phyloP scores from a whole-genome alignment of 35 echinoderm and acorn worm genomes.

The Acanthaster planci region DNA sequence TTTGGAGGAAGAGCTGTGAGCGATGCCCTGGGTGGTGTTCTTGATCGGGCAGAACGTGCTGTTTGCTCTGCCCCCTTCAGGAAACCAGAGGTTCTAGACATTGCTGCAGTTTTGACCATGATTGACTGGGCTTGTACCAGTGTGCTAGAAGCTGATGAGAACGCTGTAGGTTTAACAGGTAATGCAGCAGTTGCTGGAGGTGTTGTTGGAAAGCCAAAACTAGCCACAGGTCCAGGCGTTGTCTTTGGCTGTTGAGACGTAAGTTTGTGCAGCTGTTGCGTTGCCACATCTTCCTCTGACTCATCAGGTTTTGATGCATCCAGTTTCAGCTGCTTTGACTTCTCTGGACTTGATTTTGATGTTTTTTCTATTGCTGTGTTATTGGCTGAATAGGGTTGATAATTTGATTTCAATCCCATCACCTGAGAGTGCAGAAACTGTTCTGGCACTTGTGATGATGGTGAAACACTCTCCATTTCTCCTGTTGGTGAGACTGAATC shows the following conservation, averaged over 20 bases:
- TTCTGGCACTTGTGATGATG: not conserved
- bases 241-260: not conserved
- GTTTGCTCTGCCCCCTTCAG: constrained; percentile 9
- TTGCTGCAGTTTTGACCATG: constrained; percentile 21
- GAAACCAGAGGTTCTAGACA: constrained; percentile 5
- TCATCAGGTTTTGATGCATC: not conserved
- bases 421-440: not conserved
- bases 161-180: not conserved
- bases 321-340: not conserved
- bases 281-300: not conserved
- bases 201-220: not conserved
- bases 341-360: not conserved
- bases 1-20: not conserved
- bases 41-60: not conserved
- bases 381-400: not conserved
- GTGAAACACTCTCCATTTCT: not conserved
- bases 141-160: constrained; percentile 3
- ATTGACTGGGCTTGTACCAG: constrained; percentile 23
- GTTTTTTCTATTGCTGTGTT: not conserved
- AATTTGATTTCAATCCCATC: not conserved
- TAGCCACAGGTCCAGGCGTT: not conserved
- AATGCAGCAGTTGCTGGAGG: not conserved
- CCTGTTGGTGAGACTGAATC: not conserved
- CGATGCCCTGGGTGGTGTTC: constrained; percentile 20
- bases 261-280: not conserved